These are phyloP conservation scores for Drosophila neotestacea DNA, from an alignment of 2,888 invertebrate genomes.

Conservation along the genomic window DNA sequence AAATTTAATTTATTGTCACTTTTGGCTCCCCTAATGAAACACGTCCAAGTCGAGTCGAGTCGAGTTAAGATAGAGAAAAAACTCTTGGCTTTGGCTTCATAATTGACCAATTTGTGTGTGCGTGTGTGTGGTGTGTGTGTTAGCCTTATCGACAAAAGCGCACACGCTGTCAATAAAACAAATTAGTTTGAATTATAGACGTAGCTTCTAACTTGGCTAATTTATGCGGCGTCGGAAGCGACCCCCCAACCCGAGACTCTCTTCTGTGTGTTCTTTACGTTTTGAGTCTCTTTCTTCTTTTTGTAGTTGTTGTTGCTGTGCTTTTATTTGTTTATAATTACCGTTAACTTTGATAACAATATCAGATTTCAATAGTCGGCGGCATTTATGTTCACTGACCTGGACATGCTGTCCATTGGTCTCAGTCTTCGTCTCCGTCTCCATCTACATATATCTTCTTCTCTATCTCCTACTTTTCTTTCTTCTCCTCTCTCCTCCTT, in stretches of 20 bases:
- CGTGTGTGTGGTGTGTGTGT: constrained; percentile 41
- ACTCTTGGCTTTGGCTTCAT: constrained; percentile 39
- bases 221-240: constrained; percentile 79
- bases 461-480: constrained; percentile 18
- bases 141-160: constrained; percentile 53
- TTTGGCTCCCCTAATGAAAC: constrained; percentile 75
- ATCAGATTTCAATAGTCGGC: constrained; percentile 79
- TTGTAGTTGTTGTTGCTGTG: constrained; percentile 45
- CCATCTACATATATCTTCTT: neutral
- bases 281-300: constrained; percentile 20
- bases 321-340: constrained; percentile 83
- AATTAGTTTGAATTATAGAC: constrained; percentile 81
- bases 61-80: neutral
- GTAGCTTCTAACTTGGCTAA: constrained; percentile 72
- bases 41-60: constrained; percentile 35
- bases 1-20: constrained; percentile 84
- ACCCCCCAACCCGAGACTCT: neutral
- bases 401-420: constrained; percentile 62
- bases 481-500: constrained; percentile 12
- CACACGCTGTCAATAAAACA: constrained; percentile 82
- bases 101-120: constrained; percentile 76
- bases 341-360: constrained; percentile 81
- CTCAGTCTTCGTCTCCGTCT: constrained; percentile 17
- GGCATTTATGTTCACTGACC: constrained; percentile 80
- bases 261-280: constrained; percentile 53